Evolutionary conservation across 2,113 vertebrate genomes (phyloP), one percentile per base, ranked within the genome.

Genomic region (Saccopteryx leptura): DNA sequence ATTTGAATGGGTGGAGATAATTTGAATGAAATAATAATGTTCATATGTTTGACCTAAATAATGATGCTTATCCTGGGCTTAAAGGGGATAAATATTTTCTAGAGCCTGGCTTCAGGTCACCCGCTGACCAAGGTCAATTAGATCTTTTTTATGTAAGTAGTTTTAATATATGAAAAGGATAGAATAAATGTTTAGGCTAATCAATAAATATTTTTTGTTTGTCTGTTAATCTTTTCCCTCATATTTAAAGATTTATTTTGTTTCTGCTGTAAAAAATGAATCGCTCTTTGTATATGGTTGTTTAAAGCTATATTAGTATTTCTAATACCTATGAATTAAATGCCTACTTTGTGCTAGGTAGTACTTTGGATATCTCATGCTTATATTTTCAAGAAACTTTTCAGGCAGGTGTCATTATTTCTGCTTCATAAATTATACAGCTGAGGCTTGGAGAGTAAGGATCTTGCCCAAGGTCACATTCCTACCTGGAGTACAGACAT

Each of bases 161-260:
- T 68, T 92, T 72, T 74, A 86, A 78, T 68, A 89, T 52, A 58
- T 58, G 23, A 80, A 88, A 92, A 50, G 9, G 65, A 84, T 21
- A 58, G 18, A 61, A 66, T 19, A 63, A 24, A 1, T 18, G 13
- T 68, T 82, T 54, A 86, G 13, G 7, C 28, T 72, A 65, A 94
- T 81, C 18, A 89, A 19, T 69, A 33, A 68, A 68, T 65, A 14
- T 91, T 56, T 81, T 91, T 50, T 5, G 2, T 69, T 75, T 88
- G 9, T 52, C 71, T 17, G 26, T 61, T 88, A 31, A 54, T 84
- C 54, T 95, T 81, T 75, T 28, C 33, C 21, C 21, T 95, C 9
- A 63, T 72, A 11, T 87, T 90, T 84, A 69, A 93, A 87, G 52
- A 71, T 79, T 50, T 54, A 78, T 69, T 92, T 94, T 81, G 33